phyloP scores from a whole-genome alignment of 1,140 invertebrate genomes.

The Chironomus tepperi region DNA sequence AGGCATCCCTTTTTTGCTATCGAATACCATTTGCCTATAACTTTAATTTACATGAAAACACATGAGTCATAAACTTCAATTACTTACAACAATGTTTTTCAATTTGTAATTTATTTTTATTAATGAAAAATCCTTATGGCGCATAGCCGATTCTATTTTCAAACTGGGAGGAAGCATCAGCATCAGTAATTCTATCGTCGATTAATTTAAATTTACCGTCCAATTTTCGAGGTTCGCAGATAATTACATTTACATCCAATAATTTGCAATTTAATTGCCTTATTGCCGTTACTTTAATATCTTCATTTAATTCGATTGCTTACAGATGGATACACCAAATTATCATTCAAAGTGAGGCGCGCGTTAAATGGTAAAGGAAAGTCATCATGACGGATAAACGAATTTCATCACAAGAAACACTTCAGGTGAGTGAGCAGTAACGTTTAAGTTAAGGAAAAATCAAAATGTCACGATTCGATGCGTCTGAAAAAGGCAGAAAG shows the following conservation, averaged over 20 bases:
- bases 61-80: slow-evolving; percentile 6
- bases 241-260: slow-evolving; percentile 10
- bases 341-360: neutral
- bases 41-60: neutral
- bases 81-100: neutral
- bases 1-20: neutral
- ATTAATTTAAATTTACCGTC: slow-evolving; percentile 19
- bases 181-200: neutral
- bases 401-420: slow-evolving; percentile 12
- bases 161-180: neutral
- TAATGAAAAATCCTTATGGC: neutral
- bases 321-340: neutral
- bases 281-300: neutral
- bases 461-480: too few species aligned
- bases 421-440: neutral
- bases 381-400: neutral
- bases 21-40: neutral
- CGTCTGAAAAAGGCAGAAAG: too few species aligned
- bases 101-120: neutral
- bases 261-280: slow-evolving; percentile 16
- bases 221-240: slow-evolving; percentile 3
- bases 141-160: neutral
- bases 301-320: neutral
- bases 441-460: too few species aligned
- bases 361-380: neutral